Percentiles rank a stretch among this genome's conserved stretches.
Evolutionary conservation across 2,113 vertebrate species (phyloP).

Genomic region (crab-eating macaque (Macaca fascicularis)): DNA sequence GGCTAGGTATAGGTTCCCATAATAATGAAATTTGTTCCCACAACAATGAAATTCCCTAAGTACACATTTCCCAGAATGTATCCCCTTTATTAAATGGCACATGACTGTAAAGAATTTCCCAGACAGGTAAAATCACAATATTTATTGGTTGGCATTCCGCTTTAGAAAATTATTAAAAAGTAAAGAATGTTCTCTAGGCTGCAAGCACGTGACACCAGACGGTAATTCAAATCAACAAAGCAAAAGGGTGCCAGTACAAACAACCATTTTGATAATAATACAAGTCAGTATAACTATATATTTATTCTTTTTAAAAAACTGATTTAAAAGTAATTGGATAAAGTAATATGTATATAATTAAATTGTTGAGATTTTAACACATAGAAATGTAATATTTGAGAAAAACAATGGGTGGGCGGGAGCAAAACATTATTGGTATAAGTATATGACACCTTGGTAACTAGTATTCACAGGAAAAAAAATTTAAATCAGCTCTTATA

Average conservation of each 20-base stretch:
- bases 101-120: neutral
- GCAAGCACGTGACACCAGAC: neutral
- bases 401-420: neutral
- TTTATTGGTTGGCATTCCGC: neutral
- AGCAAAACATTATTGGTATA: neutral
- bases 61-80: neutral
- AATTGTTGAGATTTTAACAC: neutral
- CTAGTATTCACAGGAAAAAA: neutral
- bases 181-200: neutral
- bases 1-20: neutral
- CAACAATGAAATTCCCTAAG: neutral
- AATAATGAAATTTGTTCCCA: neutral
- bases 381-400: conserved; percentile 12
- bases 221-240: neutral
- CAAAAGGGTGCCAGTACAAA: neutral
- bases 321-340: conserved; percentile 8
- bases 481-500: neutral
- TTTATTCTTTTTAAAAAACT: neutral
- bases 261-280: neutral
- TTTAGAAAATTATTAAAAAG: neutral
- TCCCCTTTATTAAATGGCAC: neutral
- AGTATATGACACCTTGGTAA: neutral
- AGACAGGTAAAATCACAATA: neutral
- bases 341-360: conserved; percentile 34
- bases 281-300: neutral